phyloP scores from a whole-genome alignment of 1,140 invertebrate genomes.

The Brachystomella parvula region DNA sequence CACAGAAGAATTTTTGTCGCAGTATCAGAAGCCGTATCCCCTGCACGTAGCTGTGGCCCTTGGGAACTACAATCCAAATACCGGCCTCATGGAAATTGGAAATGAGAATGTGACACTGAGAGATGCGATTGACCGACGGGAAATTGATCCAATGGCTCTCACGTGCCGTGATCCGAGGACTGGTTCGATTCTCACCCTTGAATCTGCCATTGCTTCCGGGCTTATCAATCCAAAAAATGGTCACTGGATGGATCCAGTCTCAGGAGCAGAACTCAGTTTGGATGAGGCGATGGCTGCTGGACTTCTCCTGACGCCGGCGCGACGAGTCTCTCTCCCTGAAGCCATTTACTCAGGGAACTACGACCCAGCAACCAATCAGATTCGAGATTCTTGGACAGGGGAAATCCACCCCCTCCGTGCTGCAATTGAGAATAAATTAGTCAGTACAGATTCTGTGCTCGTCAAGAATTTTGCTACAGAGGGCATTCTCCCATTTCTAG shows the following conservation, averaged over 20 bases:
- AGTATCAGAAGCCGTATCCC: conserved; percentile 60
- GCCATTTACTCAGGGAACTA: conserved; percentile 79
- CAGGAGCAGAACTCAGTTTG: conserved; percentile 63
- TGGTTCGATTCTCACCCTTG: conserved; percentile 66
- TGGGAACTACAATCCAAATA: conserved; percentile 67
- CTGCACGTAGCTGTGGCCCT: conserved; percentile 77
- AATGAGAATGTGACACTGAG: conserved; percentile 64
- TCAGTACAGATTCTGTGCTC: conserved; percentile 71
- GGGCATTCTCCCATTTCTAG: conserved; percentile 66
- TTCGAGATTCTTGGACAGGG: conserved; percentile 42
- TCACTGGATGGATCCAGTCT: conserved; percentile 64
- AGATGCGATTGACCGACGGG: conserved; percentile 64
- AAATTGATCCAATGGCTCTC: conserved; percentile 67
- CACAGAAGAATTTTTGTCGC: conserved; percentile 14
- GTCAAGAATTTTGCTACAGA: conserved; percentile 57
- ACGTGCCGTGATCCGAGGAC: conserved; percentile 70
- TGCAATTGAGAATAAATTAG: conserved; percentile 66
- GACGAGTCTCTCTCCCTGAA: conserved; percentile 72
- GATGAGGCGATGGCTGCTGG: conserved; percentile 71
- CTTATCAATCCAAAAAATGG: conserved; percentile 74
- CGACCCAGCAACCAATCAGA: conserved; percentile 49
- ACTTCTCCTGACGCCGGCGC: conserved; percentile 68
- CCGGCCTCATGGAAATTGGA: conserved; percentile 64
- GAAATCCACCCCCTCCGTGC: conserved; percentile 65
- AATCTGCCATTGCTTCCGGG: conserved; percentile 69